Evolutionary conservation across 2,113 vertebrate species (phyloP).

Genomic region (Phrynocephalus versicolor): DNA sequence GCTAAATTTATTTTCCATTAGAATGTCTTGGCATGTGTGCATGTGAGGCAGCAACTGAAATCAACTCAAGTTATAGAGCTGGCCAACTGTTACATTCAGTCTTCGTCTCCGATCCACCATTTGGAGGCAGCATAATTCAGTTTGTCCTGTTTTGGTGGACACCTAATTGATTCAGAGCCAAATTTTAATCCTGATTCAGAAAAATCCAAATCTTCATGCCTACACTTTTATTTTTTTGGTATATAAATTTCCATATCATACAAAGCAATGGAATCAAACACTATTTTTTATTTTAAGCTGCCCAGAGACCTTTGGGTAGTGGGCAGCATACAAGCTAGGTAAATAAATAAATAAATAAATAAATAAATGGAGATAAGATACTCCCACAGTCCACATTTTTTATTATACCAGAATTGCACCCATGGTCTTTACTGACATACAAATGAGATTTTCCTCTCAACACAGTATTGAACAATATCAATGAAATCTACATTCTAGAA

Average conservation of each 20-base stretch:
- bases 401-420: not conserved
- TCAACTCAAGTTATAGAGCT: not conserved
- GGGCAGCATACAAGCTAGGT: too few relatives aligned
- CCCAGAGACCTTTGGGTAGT: too few relatives aligned
- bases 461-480: not conserved
- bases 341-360: too few relatives aligned
- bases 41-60: not conserved
- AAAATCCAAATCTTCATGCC: not conserved
- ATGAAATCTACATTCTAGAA: constrained; percentile 5
- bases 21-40: not conserved
- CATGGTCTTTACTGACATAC: not conserved
- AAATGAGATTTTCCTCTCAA: not conserved
- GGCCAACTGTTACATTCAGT: not conserved
- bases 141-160: not conserved
- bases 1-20: not conserved
- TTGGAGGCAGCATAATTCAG: not conserved
- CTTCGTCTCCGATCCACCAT: too few relatives aligned
- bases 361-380: too few relatives aligned
- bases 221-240: not conserved
- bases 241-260: not conserved
- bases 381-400: not conserved
- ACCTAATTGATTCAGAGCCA: not conserved
- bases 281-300: too few relatives aligned
- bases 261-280: too few relatives aligned
- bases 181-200: not conserved